Conservation (phyloP, 1,140 invertebrate genomes). For the Scylla paramamosain region DNA sequence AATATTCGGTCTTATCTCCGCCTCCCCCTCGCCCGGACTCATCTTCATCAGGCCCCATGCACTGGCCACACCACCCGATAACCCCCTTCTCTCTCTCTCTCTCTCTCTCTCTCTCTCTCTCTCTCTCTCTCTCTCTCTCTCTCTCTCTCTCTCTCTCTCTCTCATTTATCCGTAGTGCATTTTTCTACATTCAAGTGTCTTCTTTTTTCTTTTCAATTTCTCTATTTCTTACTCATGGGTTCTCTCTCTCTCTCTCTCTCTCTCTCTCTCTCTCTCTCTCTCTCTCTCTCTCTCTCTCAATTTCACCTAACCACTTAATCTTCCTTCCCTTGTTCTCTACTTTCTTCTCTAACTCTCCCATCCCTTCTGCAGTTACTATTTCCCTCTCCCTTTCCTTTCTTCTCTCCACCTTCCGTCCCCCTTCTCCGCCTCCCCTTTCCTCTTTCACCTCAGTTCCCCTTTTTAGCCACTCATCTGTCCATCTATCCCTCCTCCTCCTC, state of each 20-base stretch:
- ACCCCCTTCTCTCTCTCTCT: too few species aligned
- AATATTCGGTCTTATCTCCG: too few species aligned
- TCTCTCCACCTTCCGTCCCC: not conserved
- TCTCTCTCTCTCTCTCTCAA: not conserved
- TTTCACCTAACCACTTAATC: too few species aligned
- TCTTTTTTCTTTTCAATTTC: too few species aligned
- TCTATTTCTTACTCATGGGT: not conserved
- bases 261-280: not conserved
- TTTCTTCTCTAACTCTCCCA: not conserved
- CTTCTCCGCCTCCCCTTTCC: too few species aligned
- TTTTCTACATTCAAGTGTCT: not conserved
- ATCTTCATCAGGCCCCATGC: too few species aligned
- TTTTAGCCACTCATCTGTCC: not conserved
- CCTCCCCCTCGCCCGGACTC: too few species aligned
- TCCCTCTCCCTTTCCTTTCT: not conserved
- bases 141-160: not conserved
- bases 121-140: too few species aligned
- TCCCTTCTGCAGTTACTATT: not conserved
- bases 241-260: not conserved
- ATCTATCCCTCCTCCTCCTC: not conserved
- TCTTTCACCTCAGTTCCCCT: not conserved
- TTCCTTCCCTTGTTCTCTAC: not conserved
- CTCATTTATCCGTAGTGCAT: not conserved
- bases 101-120: too few species aligned
- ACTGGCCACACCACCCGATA: too few species aligned